phyloP scores from a whole-genome alignment of 2,113 vertebrate genomes.

The Myotis lucifugus region DNA sequence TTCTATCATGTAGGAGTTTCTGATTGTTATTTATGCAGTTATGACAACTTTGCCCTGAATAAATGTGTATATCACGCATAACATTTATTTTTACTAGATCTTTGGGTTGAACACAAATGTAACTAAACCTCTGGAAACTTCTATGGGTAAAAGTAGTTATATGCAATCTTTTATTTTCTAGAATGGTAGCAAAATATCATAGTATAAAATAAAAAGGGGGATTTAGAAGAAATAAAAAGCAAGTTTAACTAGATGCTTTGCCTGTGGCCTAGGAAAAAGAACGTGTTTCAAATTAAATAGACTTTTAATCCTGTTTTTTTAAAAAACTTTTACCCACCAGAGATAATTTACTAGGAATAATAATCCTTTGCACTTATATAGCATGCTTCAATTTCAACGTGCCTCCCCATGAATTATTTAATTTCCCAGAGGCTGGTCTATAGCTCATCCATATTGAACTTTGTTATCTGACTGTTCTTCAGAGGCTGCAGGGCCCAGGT shows the following conservation, averaged over 20 bases:
- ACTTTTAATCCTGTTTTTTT: not conserved
- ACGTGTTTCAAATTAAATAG: slow-evolving; percentile 14
- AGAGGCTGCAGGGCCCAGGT: not conserved
- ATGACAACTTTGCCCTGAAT: slow-evolving; percentile 51
- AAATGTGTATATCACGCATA: slow-evolving; percentile 23
- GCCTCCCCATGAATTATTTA: not conserved
- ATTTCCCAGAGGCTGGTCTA: not conserved
- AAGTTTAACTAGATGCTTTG: slow-evolving; percentile 3
- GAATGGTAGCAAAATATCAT: slow-evolving; percentile 11
- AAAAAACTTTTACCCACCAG: not conserved
- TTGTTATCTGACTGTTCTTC: not conserved
- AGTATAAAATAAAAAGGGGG: not conserved
- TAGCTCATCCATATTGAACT: not conserved
- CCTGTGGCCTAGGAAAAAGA: not conserved
- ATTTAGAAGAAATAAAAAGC: slow-evolving; percentile 16
- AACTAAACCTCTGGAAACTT: slow-evolving; percentile 54
- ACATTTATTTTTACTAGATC: slow-evolving; percentile 48
- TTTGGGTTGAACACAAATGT: slow-evolving; percentile 26
- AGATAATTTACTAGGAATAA: not conserved
- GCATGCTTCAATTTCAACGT: not conserved
- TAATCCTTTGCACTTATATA: not conserved
- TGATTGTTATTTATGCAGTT: slow-evolving; percentile 49
- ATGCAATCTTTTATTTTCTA: not conserved
- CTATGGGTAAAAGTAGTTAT: not conserved
- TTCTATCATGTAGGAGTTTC: slow-evolving; percentile 25